These are phyloP conservation scores for Drosophila sp. DNA, from an alignment of 1,140 invertebrate species.

Conservation along the genomic window DNA sequence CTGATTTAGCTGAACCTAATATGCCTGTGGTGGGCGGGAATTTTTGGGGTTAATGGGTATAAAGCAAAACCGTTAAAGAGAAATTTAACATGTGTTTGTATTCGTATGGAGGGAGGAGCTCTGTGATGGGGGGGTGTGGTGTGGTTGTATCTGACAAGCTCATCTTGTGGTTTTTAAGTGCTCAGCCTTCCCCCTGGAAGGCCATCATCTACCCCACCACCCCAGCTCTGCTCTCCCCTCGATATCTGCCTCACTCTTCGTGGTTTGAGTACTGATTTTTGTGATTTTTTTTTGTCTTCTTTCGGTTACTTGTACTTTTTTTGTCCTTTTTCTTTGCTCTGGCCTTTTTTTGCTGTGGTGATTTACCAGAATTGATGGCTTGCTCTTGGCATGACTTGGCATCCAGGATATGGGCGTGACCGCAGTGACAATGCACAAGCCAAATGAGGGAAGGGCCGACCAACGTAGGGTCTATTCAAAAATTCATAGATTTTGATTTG, in stretches of 20 bases:
- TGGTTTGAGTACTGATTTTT: constrained; percentile 18
- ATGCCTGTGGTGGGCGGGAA: not conserved
- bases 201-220: not conserved
- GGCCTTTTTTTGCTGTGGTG: constrained; percentile 47
- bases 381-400: constrained; percentile 55
- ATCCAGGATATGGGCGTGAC: constrained; percentile 15
- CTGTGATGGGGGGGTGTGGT: constrained; percentile 8
- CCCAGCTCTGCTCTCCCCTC: not conserved
- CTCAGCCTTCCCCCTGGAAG: constrained; percentile 19
- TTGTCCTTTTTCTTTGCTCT: not conserved
- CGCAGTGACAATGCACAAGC: constrained; percentile 44
- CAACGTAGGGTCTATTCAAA: constrained; percentile 37
- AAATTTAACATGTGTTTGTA: constrained; percentile 71
- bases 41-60: constrained; percentile 8
- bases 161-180: constrained; percentile 76
- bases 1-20: not conserved
- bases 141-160: constrained; percentile 66
- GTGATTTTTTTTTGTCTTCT: constrained; percentile 4
- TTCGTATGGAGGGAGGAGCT: not conserved
- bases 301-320: constrained; percentile 31
- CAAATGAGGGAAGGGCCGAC: not conserved
- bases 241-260: not conserved
- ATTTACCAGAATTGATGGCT: constrained; percentile 77
- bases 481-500: constrained; percentile 73
- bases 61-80: constrained; percentile 32